Base-by-base conservation (phyloP, 2,113 vertebrate genomes). In the Lophura nycthemera region DNA sequence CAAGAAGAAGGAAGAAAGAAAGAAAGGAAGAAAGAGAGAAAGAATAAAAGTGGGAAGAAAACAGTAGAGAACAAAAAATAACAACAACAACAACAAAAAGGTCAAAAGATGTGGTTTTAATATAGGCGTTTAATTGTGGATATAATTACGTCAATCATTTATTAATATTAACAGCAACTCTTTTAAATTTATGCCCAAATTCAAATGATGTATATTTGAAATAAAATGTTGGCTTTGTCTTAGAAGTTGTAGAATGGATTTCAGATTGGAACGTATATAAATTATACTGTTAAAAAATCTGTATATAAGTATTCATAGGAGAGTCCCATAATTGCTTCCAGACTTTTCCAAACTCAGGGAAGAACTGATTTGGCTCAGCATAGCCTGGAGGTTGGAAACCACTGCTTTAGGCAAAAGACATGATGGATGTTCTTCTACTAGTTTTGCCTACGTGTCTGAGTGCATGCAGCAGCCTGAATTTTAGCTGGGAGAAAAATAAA, bases 321-420 rank as follows among this genome's bases (percentile, higher is more conserved):
- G 83, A 95, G 86, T 86, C 30, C 45, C 40, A 56, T 93, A 97
- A 96, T 92, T 93, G 82, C 94, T 91, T 34, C 42, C 66, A 92
- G 86, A 18, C 38, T 94, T 95, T 96, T 92, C 86, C 71, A 90
- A 83, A 84, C n/a, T 22, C 61, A 85, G 67, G 71, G 50, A 92
- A 34, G 50, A 89, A 25, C 4, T 81, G 52, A 88, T 89, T 67
- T 95, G 84, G 91, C 75, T 95, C 69, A 90, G 81, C 59, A 93
- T 94, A 92, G 93, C 96, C 97, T 92, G 91, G 90, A 97, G 96
- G 89, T 76, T 86, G 88, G 73, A 95, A 97, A 88, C 54, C 75
- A 86, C 64, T 89, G 95, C 97, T 97, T 71, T 93, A 95, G 93
- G 96, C 96, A 91, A 96, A 95, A 97, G 72, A 74, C 80, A 86